These are phyloP conservation scores for Adelognathus sp. DNA, from an alignment of 2,888 invertebrate genomes.

Conservation along the genomic window DNA sequence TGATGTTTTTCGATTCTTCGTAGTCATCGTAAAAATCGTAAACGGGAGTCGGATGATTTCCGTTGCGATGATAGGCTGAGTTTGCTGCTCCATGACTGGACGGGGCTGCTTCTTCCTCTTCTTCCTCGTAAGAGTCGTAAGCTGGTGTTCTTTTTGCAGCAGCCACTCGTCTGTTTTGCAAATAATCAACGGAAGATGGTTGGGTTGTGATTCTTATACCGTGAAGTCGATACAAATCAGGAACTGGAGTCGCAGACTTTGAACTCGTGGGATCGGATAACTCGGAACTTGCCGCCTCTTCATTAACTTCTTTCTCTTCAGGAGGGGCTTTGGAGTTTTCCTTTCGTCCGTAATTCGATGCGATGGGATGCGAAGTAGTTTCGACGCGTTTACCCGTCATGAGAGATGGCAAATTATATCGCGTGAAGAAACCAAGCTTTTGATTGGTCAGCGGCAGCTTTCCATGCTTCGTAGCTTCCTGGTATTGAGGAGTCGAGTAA, in stretches of 20 bases:
- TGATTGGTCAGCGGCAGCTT: background rate
- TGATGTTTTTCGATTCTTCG: background rate
- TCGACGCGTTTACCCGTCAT: conserved; percentile 1
- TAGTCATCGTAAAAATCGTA: background rate
- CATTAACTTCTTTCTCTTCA: background rate
- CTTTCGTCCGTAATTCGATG: background rate
- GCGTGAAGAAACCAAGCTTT: conserved; percentile 20
- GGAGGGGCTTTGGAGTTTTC: background rate
- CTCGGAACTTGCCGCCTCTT: background rate
- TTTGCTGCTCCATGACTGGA: background rate
- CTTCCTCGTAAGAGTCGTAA: conserved; percentile 13
- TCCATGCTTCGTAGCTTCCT: background rate
- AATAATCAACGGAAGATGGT: background rate
- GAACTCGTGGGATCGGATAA: background rate
- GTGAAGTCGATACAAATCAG: background rate
- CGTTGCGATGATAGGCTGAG: background rate
- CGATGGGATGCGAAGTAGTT: background rate
- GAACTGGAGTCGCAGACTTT: background rate
- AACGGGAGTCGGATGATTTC: background rate
- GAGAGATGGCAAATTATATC: conserved; percentile 30
- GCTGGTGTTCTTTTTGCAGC: background rate
- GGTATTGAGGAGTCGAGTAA: conserved; percentile 1
- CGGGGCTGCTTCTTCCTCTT: background rate
- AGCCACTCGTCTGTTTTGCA: background rate
- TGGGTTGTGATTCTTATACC: background rate